Conservation (phyloP, 2,113 vertebrate genomes). For the Cygnus buccinator region DNA sequence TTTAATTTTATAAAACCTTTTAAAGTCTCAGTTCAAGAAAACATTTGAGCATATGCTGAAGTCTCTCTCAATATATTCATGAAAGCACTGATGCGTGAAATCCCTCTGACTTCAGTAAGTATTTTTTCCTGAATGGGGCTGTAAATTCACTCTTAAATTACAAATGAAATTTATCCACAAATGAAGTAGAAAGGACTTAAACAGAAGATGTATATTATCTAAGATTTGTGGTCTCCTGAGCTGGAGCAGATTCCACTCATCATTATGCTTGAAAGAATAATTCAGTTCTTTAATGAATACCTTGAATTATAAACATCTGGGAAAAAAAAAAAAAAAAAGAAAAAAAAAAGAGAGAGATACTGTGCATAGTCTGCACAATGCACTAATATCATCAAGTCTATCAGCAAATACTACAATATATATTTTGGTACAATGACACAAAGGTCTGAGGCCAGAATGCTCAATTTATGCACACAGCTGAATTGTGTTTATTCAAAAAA, state of each 20-base stretch:
- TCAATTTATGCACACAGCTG: neutral
- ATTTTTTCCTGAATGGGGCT: neutral
- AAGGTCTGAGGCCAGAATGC: neutral
- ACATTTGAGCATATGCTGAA: neutral
- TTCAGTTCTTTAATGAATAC: neutral
- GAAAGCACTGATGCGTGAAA: neutral
- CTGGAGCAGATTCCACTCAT: neutral
- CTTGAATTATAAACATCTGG: neutral
- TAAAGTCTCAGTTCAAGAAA: neutral
- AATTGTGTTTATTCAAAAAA: neutral
- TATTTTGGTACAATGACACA: neutral
- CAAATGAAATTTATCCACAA: neutral
- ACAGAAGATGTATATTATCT: neutral
- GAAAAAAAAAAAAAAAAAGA: too few species aligned
- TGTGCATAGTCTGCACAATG: neutral
- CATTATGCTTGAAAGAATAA: neutral
- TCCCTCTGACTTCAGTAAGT: neutral
- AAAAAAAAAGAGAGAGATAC: neutral
- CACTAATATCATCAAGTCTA: neutral
- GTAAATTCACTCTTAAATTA: neutral
- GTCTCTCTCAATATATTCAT: neutral
- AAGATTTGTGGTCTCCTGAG: neutral
- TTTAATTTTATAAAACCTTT: slow-evolving; percentile 34
- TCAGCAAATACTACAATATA: neutral
- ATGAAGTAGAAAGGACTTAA: neutral